Conservation (phyloP, 92 coral and sea anemone species). For the Virgularia gustaviana region DNA sequence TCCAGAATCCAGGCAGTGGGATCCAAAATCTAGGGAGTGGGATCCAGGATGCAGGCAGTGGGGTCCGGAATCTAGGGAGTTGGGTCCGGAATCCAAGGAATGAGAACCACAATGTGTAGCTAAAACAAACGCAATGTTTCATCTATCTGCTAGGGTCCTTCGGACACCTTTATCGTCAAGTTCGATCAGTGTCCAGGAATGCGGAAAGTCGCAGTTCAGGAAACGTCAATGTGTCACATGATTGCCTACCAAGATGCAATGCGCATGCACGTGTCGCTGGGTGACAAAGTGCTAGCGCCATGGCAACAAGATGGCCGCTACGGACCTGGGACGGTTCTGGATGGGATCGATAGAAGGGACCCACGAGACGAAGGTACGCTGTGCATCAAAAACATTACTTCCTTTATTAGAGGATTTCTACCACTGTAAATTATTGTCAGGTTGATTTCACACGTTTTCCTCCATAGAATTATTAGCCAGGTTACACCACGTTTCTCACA, state of each 20-base stretch:
- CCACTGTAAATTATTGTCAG: background rate
- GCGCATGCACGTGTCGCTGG: constrained; percentile 78
- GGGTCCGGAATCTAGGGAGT: too few species aligned
- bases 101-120: too few species aligned
- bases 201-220: constrained; percentile 75
- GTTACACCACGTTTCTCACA: background rate
- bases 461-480: background rate
- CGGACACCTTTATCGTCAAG: constrained; percentile 72
- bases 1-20: too few species aligned
- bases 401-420: background rate
- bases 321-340: constrained; percentile 96
- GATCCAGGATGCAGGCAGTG: too few species aligned
- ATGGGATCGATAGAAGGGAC: constrained; percentile 87
- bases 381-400: background rate
- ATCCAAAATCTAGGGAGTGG: too few species aligned
- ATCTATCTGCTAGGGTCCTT: constrained; percentile 51
- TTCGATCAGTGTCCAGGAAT: constrained; percentile 81
- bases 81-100: too few species aligned
- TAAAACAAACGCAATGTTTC: too few species aligned
- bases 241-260: constrained; percentile 82
- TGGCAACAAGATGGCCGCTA: constrained; percentile 99
- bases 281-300: constrained; percentile 94
- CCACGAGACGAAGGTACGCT: constrained; percentile 75
- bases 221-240: constrained; percentile 69
- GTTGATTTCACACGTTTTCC: background rate